These are phyloP conservation scores for Rapana venosa DNA, from an alignment of 2,888 invertebrate genomes.

Conservation along the genomic window DNA sequence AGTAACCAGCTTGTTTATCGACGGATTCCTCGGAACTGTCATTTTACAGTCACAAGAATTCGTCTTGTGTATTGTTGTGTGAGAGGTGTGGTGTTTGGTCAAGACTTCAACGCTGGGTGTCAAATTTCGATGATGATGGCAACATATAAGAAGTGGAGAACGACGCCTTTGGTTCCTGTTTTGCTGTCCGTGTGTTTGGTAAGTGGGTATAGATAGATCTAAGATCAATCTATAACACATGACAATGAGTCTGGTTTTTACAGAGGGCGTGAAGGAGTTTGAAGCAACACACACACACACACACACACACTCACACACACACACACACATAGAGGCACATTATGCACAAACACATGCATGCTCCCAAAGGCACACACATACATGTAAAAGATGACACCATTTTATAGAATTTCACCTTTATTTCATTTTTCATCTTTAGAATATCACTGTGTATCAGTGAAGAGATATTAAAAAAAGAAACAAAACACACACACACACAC, in stretches of 20 bases:
- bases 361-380: background rate
- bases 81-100: background rate
- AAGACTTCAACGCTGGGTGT: background rate
- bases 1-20: background rate
- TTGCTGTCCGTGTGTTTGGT: conserved; percentile 26
- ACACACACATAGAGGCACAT: background rate
- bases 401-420: too few species aligned
- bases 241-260: too few species aligned
- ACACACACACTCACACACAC: background rate
- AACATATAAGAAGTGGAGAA: background rate
- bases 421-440: too few species aligned
- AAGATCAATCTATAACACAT: too few species aligned
- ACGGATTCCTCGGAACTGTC: background rate
- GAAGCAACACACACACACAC: conserved; percentile 12
- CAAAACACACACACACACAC: too few species aligned
- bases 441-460: too few species aligned
- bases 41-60: too few species aligned
- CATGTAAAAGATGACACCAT: too few species aligned
- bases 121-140: conserved; percentile 13
- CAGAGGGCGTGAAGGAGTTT: too few species aligned
- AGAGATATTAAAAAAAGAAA: too few species aligned
- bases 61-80: background rate
- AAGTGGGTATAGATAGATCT: background rate
- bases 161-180: background rate
- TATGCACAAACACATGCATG: background rate